phyloP scores from a whole-genome alignment of 2,797 vertebrate species.

The Sebastes cheni region DNA sequence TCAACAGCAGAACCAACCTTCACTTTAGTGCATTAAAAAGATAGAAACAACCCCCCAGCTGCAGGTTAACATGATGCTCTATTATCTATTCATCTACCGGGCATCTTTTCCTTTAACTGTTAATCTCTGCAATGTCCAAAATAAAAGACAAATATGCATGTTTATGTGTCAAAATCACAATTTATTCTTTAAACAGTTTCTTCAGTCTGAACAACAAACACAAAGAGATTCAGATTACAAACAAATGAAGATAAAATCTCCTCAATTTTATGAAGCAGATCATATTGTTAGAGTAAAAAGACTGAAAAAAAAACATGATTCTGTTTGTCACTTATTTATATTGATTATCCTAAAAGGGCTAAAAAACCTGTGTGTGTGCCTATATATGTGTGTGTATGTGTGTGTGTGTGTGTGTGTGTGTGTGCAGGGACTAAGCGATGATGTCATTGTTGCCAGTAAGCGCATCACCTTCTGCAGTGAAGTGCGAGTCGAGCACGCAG shows the following conservation, averaged over 20 bases:
- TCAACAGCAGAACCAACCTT: background rate
- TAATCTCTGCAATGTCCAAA: background rate
- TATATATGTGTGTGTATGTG: background rate
- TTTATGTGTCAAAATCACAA: background rate
- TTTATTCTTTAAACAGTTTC: background rate
- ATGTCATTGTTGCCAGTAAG: slow-evolving; percentile 67
- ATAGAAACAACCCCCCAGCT: background rate
- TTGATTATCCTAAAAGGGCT: background rate
- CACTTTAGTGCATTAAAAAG: background rate
- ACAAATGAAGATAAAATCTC: background rate
- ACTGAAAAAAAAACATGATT: background rate
- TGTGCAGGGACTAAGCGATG: slow-evolving; percentile 32
- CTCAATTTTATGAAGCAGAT: background rate
- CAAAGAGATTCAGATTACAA: background rate
- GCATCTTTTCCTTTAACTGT: background rate
- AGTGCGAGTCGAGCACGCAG: background rate
- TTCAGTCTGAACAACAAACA: background rate
- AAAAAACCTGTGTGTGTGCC: background rate
- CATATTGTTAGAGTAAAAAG: background rate
- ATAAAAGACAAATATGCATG: background rate
- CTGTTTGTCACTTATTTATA: background rate
- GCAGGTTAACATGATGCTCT: too few species aligned
- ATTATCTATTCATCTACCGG: background rate
- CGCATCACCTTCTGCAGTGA: slow-evolving; percentile 47
- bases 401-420: background rate